Evolutionary conservation across 2,888 invertebrate genomes (phyloP).

Genomic region (Caenorhabditis virilis): DNA sequence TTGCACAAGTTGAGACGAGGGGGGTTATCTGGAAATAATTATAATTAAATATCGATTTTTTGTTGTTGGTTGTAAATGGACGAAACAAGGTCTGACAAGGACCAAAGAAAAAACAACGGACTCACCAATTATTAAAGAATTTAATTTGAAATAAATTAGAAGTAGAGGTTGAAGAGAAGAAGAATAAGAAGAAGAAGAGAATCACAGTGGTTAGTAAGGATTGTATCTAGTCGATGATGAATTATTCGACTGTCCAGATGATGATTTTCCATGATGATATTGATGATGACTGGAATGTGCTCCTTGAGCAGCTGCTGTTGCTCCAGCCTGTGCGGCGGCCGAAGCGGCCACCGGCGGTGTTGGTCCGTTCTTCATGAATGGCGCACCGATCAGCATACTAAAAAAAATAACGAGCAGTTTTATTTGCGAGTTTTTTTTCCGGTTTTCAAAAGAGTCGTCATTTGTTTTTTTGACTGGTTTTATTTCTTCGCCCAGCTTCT

Average conservation of each 20-base stretch:
- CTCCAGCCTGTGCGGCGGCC: slow-evolving; percentile 3
- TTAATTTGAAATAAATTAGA: not conserved
- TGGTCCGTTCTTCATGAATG: slow-evolving; percentile 42
- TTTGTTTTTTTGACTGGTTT: no score
- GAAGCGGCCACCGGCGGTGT: slow-evolving; percentile 13
- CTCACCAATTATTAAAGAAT: not conserved
- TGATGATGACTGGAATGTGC: not conserved
- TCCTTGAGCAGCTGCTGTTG: slow-evolving; percentile 6
- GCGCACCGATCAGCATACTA: slow-evolving; percentile 51
- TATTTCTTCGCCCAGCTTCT: no score
- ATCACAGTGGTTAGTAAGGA: slow-evolving; percentile 20
- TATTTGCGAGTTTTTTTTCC: no score
- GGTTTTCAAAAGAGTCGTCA: no score
- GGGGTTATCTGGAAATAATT: no score
- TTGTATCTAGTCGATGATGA: slow-evolving; percentile 27
- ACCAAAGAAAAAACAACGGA: no score
- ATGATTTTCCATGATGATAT: slow-evolving; percentile 3
- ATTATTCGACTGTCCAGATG: not conserved
- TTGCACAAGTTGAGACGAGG: no score
- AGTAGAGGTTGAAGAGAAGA: not conserved
- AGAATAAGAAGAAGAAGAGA: not conserved
- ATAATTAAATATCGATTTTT: no score
- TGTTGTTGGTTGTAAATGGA: no score
- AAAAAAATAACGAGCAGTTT: no score
- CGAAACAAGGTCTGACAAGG: not conserved